These are phyloP conservation scores for Sparus aurata DNA, from an alignment of 2,797 vertebrate species.

Conservation along the genomic window DNA sequence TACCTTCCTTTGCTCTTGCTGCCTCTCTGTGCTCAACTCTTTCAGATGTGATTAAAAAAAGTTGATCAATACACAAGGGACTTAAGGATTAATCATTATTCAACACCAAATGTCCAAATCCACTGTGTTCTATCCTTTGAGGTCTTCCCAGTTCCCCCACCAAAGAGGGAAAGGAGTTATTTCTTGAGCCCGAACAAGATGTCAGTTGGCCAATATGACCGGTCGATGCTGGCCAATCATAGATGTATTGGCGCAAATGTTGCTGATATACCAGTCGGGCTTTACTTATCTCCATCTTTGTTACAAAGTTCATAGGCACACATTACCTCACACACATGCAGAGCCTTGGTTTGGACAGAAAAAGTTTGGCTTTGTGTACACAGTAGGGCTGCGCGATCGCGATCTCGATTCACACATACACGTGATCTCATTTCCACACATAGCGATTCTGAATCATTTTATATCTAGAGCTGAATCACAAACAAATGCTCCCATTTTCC, in stretches of 20 bases:
- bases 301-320: neutral
- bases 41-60: slow-evolving; percentile 25
- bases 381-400: too few relatives aligned
- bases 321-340: slow-evolving; percentile 1
- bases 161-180: neutral
- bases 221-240: too few relatives aligned
- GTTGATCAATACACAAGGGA: slow-evolving; percentile 2
- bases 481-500: too few relatives aligned
- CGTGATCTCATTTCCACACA: too few relatives aligned
- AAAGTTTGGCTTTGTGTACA: slow-evolving; percentile 16
- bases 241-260: too few relatives aligned
- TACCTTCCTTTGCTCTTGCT: neutral
- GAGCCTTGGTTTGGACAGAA: slow-evolving; percentile 2
- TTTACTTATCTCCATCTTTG: slow-evolving; percentile 2
- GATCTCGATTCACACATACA: too few relatives aligned
- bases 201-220: too few relatives aligned
- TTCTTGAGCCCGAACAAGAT: too few relatives aligned
- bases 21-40: neutral
- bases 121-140: slow-evolving; percentile 4
- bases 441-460: too few relatives aligned
- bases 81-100: slow-evolving; percentile 7
- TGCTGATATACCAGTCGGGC: too few relatives aligned
- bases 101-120: neutral
- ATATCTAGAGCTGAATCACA: too few relatives aligned
- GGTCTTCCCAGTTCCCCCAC: slow-evolving; percentile 2